Evolutionary conservation across 2,888 invertebrate genomes (phyloP), one percentile per base, ranked within the genome.

Genomic region (Chalcis sispes): DNA sequence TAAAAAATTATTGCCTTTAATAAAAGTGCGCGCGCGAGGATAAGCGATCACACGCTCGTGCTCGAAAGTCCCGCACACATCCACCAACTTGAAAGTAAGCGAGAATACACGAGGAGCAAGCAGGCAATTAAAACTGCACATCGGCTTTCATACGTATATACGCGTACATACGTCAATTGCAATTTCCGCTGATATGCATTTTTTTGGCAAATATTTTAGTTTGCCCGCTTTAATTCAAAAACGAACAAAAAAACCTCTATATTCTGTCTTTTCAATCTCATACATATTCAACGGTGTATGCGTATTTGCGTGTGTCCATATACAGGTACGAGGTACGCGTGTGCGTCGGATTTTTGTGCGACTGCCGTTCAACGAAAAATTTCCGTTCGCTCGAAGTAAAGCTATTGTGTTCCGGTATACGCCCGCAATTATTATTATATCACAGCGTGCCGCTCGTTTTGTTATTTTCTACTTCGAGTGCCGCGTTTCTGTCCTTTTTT

Each of bases 361-460:
- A 5, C 7, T 3, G 18, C 42, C 46, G 36, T 15, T 56, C 23
- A 13, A n/a, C 46, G 25, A 56, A 50, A 65, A 65, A 58, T 73
- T 66, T 59, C 40, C 66, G 66, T 66, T 66, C 25, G 42, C 20
- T 13, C 29, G 27, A 3, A 5, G 29, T 7, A 23, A 5, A 10
- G 59, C 56, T n/a, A 56, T 59, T 59, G 58, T 50, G 27, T 8
- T 10, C 10, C 42, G 29, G 1, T n/a, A 42, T 42, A 15, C 8
- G 20, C 2, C 50, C 15, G 40, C 25, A 58, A 72, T 72, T 62
- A 72, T 72, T 58, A 64, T 65, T 65, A 48, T 65, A 72, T 48
- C 25, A 40, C 42, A 23, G 64, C 18, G 0, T 1, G 8, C 27
- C 20, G 18, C 10, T 50, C 4, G 58, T 40, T 66, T 46, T 40